Percentiles rank a stretch among this genome's conserved stretches.
Evolutionary conservation across 1,140 invertebrate species (phyloP).

Genomic region (Drosophila nikananu): DNA sequence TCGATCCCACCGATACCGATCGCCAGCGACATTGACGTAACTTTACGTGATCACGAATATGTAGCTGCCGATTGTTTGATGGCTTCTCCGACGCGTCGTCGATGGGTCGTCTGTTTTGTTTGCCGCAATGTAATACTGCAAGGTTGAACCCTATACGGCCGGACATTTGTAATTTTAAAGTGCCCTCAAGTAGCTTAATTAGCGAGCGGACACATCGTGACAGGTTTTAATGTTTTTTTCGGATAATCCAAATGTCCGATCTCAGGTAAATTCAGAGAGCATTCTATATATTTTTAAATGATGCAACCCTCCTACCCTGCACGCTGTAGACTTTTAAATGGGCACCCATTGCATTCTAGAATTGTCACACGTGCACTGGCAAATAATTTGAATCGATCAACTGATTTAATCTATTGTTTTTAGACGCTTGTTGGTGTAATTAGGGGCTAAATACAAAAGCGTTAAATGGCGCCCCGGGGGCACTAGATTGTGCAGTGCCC

Average conservation of each 20-base stretch:
- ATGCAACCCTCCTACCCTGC: conserved; percentile 24
- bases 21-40: conserved; percentile 68
- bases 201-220: conserved; percentile 1
- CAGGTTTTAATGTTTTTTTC: not conserved
- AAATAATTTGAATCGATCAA: conserved; percentile 35
- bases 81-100: not conserved
- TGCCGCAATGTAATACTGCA: conserved; percentile 33
- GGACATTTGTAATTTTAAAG: conserved; percentile 24
- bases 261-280: not conserved
- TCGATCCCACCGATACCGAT: conserved; percentile 20
- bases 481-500: conserved; percentile 29
- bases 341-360: conserved; percentile 55
- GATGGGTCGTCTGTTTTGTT: conserved; percentile 17
- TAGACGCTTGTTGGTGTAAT: conserved; percentile 15
- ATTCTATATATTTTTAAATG: conserved; percentile 24
- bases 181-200: conserved; percentile 34
- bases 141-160: conserved; percentile 66
- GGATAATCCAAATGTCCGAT: conserved; percentile 13
- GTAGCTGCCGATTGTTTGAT: conserved; percentile 22
- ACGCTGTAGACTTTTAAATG: conserved; percentile 10
- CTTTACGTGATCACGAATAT: conserved; percentile 62
- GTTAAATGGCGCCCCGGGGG: conserved; percentile 44
- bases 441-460: conserved; percentile 36
- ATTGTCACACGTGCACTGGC: conserved; percentile 47
- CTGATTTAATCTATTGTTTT: conserved; percentile 41